Evolutionary conservation across 2,797 vertebrate species (phyloP).

Genomic region (Lerista edwardsae): DNA sequence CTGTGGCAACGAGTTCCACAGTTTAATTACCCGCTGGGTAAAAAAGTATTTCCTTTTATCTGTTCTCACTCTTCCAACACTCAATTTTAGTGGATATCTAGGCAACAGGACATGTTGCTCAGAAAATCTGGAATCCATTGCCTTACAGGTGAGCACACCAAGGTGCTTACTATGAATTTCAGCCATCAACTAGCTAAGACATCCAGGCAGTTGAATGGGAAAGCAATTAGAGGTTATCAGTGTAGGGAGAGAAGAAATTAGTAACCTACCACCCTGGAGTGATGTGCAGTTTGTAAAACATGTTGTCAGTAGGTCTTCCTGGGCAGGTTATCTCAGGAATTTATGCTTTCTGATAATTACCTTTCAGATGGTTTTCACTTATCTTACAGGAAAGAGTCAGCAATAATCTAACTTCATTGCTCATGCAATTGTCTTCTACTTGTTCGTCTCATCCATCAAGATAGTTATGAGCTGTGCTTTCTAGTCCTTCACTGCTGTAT

Average conservation of each 20-base stretch:
- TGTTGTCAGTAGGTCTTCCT: slow-evolving; percentile 73
- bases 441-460: slow-evolving; percentile 62
- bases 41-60: too few species aligned
- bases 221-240: slow-evolving; percentile 40
- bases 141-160: too few species aligned
- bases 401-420: slow-evolving; percentile 71
- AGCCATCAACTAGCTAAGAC: slow-evolving; percentile 45
- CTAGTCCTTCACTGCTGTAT: slow-evolving; percentile 46
- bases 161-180: not conserved
- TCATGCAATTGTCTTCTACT: slow-evolving; percentile 67
- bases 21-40: too few species aligned
- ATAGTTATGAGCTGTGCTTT: slow-evolving; percentile 18
- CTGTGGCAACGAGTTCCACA: too few species aligned
- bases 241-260: slow-evolving; percentile 14
- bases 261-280: slow-evolving; percentile 51
- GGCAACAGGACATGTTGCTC: not conserved
- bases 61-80: too few species aligned
- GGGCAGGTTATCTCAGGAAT: slow-evolving; percentile 79
- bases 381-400: slow-evolving; percentile 76
- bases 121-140: not conserved
- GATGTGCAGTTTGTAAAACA: slow-evolving; percentile 60
- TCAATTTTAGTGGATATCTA: too few species aligned
- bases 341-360: slow-evolving; percentile 80
- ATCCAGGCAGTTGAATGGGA: slow-evolving; percentile 35
- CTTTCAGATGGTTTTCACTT: slow-evolving; percentile 74